A percentile compares a stretch with the other conserved stretches of the same genome.
Conservation (phyloP, 2,113 vertebrate species). For the Nycticebus coucang region DNA sequence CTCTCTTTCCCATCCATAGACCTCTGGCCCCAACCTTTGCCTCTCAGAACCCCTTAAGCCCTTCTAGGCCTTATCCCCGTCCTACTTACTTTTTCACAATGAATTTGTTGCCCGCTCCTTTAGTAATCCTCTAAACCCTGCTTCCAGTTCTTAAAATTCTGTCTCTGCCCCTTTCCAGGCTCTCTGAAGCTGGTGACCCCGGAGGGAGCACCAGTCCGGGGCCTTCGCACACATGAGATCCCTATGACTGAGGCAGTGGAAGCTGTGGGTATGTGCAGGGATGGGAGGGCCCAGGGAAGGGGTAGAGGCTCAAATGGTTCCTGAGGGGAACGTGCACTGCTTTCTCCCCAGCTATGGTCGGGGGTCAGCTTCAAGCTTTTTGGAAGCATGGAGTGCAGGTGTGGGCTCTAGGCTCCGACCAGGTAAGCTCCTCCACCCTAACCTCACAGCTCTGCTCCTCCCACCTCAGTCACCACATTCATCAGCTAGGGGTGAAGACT, state of each 20-base stretch:
- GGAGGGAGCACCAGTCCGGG: slow-evolving; percentile 81
- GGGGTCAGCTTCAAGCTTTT: slow-evolving; percentile 87
- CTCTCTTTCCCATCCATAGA: neutral
- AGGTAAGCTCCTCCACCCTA: slow-evolving; percentile 67
- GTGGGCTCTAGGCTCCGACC: slow-evolving; percentile 77
- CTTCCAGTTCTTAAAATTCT: neutral
- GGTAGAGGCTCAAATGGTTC: neutral
- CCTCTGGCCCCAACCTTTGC: neutral
- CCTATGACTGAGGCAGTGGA: slow-evolving; percentile 86
- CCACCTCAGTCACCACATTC: neutral
- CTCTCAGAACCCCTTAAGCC: neutral
- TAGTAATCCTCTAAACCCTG: neutral
- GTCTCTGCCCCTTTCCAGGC: slow-evolving; percentile 6
- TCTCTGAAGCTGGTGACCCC: slow-evolving; percentile 87
- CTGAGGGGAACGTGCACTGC: neutral
- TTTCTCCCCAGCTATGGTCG: slow-evolving; percentile 85
- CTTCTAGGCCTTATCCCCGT: neutral
- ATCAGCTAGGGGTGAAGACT: neutral
- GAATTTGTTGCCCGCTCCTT: neutral
- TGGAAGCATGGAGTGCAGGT: slow-evolving; percentile 93
- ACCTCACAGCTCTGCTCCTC: accelerated
- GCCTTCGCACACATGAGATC: slow-evolving; percentile 77
- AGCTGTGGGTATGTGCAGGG: slow-evolving; percentile 85
- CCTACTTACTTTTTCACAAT: neutral
- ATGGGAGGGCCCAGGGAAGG: neutral